A percentile compares a stretch with the other conserved stretches of the same genome.
Conservation (phyloP, 2,113 vertebrate genomes). For the Sitta europaea region DNA sequence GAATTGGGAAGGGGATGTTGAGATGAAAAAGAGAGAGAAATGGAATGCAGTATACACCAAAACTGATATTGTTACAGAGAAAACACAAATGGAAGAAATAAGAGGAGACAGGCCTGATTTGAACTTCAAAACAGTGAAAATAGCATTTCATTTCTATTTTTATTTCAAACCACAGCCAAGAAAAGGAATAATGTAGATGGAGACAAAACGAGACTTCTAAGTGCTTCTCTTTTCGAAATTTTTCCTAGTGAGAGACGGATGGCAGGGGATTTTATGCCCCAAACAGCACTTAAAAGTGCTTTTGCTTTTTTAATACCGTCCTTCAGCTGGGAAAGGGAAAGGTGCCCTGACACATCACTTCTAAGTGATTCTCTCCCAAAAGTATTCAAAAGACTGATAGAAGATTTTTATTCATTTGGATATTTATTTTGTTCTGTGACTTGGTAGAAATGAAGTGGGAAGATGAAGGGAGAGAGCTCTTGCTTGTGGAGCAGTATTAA, state of each 20-base stretch:
- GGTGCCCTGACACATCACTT: constrained; percentile 23
- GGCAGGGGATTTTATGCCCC: constrained; percentile 29
- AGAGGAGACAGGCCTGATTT: not conserved
- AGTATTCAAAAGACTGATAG: constrained; percentile 5
- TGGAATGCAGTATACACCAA: not conserved
- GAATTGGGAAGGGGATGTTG: not conserved
- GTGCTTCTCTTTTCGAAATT: constrained; percentile 11
- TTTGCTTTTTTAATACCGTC: constrained; percentile 7
- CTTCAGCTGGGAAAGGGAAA: not conserved
- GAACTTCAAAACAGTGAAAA: constrained; percentile 52
- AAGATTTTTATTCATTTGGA: not conserved
- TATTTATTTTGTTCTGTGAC: constrained; percentile 41
- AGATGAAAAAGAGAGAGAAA: not conserved
- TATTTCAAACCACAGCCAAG: constrained; percentile 28
- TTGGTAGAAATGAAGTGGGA: constrained; percentile 3
- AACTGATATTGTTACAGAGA: not conserved
- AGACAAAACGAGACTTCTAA: constrained; percentile 10
- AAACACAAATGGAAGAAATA: not conserved
- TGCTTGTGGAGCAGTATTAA: not conserved
- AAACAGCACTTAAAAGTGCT: constrained; percentile 19
- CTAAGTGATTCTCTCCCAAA: not conserved
- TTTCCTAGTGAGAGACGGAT: constrained; percentile 10
- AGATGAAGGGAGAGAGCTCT: constrained; percentile 20
- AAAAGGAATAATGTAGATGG: constrained; percentile 3
- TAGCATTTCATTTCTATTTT: constrained; percentile 53